Evolutionary conservation across 2,888 invertebrate genomes (phyloP).

Genomic region (Pachliopta kotzebuea): DNA sequence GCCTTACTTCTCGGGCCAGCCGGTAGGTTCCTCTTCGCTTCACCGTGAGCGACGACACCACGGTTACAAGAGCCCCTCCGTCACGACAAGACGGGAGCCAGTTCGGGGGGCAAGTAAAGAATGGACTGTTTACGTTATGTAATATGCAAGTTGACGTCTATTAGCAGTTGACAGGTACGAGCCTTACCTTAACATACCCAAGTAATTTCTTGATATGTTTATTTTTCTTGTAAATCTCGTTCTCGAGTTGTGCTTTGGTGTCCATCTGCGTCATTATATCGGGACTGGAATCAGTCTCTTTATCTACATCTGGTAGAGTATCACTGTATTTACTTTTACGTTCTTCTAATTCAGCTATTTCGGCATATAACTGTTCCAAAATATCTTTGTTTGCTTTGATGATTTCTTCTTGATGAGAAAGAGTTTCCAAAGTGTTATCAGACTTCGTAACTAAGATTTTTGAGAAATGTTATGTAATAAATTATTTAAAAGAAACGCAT

Average conservation of each 20-base stretch:
- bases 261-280: conserved; percentile 69
- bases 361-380: conserved; percentile 59
- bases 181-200: conserved; percentile 85
- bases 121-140: too few relatives aligned
- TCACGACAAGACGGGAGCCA: too few relatives aligned
- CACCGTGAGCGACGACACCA: too few relatives aligned
- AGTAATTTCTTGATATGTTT: conserved; percentile 88
- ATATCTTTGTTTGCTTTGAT: conserved; percentile 73
- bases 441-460: conserved; percentile 32
- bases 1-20: too few relatives aligned
- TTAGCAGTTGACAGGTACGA: not conserved
- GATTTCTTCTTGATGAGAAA: conserved; percentile 67
- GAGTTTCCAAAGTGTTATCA: conserved; percentile 57
- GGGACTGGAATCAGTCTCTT: conserved; percentile 69
- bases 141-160: too few relatives aligned
- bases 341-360: conserved; percentile 63
- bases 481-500: not conserved
- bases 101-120: too few relatives aligned
- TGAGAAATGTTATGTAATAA: not conserved
- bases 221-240: conserved; percentile 84
- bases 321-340: conserved; percentile 52
- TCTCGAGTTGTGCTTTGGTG: conserved; percentile 67
- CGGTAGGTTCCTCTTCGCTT: too few relatives aligned
- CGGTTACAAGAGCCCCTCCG: too few relatives aligned
- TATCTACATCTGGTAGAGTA: conserved; percentile 44